Evolutionary conservation across 2,888 invertebrate genomes (phyloP).

Genomic region (Acholoe squamosa): DNA sequence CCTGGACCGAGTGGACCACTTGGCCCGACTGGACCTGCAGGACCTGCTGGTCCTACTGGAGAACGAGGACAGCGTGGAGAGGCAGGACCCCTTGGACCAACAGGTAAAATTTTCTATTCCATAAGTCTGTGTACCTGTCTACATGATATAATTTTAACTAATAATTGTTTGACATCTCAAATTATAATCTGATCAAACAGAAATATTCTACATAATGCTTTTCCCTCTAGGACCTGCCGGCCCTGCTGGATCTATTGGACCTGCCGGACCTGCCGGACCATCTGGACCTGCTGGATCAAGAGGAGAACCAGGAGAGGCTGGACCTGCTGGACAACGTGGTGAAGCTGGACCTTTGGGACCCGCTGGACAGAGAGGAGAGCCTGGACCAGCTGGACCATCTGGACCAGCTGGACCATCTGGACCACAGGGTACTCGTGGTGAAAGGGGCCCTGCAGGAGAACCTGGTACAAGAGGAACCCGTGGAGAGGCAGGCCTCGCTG

Average conservation of each 20-base stretch:
- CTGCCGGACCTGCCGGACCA: too few relatives aligned
- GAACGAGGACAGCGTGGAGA: too few relatives aligned
- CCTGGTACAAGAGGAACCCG: conserved; percentile 67
- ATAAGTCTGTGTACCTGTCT: too few relatives aligned
- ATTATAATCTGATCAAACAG: too few relatives aligned
- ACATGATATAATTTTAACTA: too few relatives aligned
- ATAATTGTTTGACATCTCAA: too few relatives aligned
- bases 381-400: not conserved
- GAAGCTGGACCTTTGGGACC: conserved; percentile 48
- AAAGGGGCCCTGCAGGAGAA: not conserved
- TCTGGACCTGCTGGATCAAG: conserved; percentile 42
- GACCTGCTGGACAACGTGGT: conserved; percentile 71
- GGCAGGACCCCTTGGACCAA: not conserved
- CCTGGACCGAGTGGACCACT: conserved; percentile 53
- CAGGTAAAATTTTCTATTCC: too few relatives aligned
- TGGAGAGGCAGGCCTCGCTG: not conserved
- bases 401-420: too few relatives aligned
- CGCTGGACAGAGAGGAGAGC: not conserved
- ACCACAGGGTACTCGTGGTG: conserved; percentile 37
- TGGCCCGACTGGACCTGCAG: conserved; percentile 45
- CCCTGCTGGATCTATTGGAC: too few relatives aligned
- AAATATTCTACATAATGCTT: too few relatives aligned
- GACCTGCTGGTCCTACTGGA: too few relatives aligned
- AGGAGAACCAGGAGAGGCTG: conserved; percentile 62
- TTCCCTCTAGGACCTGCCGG: not conserved